These are phyloP conservation scores for Augochlora pura DNA, from an alignment of 1,140 invertebrate genomes.

Conservation along the genomic window DNA sequence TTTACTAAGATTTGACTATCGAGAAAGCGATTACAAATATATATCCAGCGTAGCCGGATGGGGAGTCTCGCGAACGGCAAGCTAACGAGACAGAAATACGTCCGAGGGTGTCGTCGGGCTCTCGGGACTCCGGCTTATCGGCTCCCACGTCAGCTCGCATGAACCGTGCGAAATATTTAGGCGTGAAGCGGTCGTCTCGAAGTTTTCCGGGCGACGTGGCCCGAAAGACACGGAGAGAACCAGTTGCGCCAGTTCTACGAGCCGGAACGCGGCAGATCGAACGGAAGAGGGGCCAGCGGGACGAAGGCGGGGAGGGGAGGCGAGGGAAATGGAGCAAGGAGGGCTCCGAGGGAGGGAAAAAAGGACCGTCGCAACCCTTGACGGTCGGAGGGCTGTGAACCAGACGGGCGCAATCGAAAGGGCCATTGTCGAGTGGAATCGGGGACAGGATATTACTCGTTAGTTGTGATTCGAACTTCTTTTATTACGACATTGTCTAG, in stretches of 20 bases:
- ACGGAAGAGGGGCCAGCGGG: background rate
- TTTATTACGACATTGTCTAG: slow-evolving; percentile 37
- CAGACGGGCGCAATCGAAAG: slow-evolving; percentile 42
- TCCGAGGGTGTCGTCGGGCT: background rate
- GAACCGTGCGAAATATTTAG: slow-evolving; percentile 62
- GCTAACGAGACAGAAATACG: slow-evolving; percentile 18
- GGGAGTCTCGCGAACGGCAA: background rate
- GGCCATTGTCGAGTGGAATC: slow-evolving; percentile 36
- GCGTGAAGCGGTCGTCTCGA: slow-evolving; percentile 8
- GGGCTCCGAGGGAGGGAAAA: too few species aligned
- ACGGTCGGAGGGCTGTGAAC: slow-evolving; percentile 13
- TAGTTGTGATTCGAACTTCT: slow-evolving; percentile 45
- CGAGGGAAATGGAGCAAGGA: background rate
- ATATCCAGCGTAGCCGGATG: too few species aligned
- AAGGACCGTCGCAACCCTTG: slow-evolving; percentile 15
- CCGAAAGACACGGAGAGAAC: slow-evolving; percentile 7
- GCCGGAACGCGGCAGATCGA: slow-evolving; percentile 3
- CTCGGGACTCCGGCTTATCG: slow-evolving; percentile 1
- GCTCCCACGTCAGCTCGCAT: slow-evolving; percentile 46
- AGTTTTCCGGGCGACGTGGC: slow-evolving; percentile 31
- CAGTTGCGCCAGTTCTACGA: slow-evolving; percentile 9
- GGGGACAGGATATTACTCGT: slow-evolving; percentile 45
- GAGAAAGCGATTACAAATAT: too few species aligned
- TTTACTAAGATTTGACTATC: too few species aligned
- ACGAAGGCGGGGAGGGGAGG: background rate